Percentiles rank a stretch among this genome's conserved stretches.
Conservation (phyloP, 2,113 vertebrate species). For the Rallus limicola region DNA sequence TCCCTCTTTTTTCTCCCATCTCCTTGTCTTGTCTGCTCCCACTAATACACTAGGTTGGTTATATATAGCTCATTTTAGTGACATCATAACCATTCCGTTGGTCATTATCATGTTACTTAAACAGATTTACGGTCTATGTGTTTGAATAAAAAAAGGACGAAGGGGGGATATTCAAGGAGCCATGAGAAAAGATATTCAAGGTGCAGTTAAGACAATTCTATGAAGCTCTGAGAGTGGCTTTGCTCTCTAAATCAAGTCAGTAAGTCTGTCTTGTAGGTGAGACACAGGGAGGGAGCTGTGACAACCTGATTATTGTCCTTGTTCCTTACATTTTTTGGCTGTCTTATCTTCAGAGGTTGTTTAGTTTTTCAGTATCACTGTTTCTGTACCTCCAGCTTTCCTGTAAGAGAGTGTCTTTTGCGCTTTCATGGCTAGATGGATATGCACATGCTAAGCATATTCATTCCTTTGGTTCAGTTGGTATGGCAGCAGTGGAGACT, state of each 20-base stretch:
- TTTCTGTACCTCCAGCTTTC: neutral
- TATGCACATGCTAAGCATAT: neutral
- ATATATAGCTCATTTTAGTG: slow-evolving; percentile 64
- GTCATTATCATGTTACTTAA: slow-evolving; percentile 61
- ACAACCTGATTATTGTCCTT: neutral
- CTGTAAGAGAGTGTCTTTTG: neutral
- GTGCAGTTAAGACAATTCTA: neutral
- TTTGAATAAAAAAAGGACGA: slow-evolving; percentile 40
- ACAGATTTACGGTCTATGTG: neutral
- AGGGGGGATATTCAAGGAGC: neutral
- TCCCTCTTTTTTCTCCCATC: neutral
- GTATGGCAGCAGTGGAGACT: neutral
- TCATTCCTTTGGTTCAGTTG: neutral
- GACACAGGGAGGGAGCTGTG: neutral
- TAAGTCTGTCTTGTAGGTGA: neutral
- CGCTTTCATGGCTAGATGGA: neutral
- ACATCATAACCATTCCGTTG: slow-evolving; percentile 54
- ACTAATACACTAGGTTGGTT: slow-evolving; percentile 42
- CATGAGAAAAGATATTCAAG: neutral
- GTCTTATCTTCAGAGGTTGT: neutral
- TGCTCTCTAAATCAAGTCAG: neutral
- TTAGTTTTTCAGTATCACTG: neutral
- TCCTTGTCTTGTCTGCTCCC: slow-evolving; percentile 24
- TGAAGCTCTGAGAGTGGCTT: neutral
- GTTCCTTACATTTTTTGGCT: neutral